Percentiles rank a stretch among this genome's conserved stretches.
Evolutionary conservation across 2,113 vertebrate species (phyloP).

Genomic region (Rattus norvegicus): DNA sequence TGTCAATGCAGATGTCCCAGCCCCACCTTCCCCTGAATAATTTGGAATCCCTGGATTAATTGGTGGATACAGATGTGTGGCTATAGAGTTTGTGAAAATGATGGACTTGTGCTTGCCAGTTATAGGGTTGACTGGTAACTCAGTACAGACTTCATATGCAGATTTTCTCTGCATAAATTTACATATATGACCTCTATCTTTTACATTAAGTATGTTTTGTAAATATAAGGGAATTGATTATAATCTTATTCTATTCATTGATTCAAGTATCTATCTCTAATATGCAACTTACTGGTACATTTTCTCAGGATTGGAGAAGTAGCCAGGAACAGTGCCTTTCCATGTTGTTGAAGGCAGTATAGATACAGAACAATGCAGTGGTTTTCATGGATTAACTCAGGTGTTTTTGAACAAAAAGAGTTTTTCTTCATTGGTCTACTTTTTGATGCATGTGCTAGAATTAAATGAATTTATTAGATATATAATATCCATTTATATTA

Average conservation of each 20-base stretch:
- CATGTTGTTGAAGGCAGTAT: not conserved
- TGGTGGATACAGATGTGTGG: not conserved
- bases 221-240: slow-evolving; percentile 6
- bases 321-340: not conserved
- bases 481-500: not conserved
- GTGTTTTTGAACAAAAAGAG: slow-evolving; percentile 13
- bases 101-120: not conserved
- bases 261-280: not conserved
- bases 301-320: not conserved
- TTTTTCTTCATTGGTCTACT: slow-evolving; percentile 9
- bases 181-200: not conserved
- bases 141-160: not conserved
- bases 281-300: not conserved
- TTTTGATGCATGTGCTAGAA: slow-evolving; percentile 17
- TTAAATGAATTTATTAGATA: slow-evolving; percentile 48
- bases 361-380: not conserved
- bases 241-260: not conserved
- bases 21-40: not conserved
- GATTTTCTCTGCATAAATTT: not conserved
- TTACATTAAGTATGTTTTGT: not conserved
- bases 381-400: slow-evolving; percentile 34
- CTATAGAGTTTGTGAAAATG: not conserved
- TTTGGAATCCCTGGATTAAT: not conserved
- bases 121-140: slow-evolving; percentile 21
- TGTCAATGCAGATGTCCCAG: not conserved